A percentile compares a stretch with the other conserved stretches of the same genome.
These are phyloP conservation scores for Acheta domesticus DNA, from an alignment of 2,888 invertebrate genomes.

Conservation along the genomic window DNA sequence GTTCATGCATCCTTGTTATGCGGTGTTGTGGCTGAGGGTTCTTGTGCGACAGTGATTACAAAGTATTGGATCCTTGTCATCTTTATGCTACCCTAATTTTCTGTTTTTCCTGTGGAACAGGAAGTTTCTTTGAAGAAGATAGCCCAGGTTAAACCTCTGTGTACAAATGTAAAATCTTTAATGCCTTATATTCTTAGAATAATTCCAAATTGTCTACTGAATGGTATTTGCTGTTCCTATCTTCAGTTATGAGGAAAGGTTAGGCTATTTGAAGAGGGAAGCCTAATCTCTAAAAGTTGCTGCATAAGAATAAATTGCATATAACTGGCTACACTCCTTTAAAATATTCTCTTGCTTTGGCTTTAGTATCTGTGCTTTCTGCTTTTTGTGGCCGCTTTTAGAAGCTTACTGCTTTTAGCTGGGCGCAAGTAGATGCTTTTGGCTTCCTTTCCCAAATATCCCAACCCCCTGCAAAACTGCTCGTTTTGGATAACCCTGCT, in stretches of 20 bases:
- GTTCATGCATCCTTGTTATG: conserved; percentile 11
- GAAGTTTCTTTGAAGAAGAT: background rate
- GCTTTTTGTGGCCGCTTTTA: conserved; percentile 39
- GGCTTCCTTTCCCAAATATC: conserved; percentile 34
- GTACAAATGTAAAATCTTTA: background rate
- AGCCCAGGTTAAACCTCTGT: background rate
- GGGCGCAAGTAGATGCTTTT: conserved; percentile 39
- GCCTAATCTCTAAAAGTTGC: background rate
- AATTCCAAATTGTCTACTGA: background rate
- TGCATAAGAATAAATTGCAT: conserved; percentile 19
- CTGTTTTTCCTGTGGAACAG: background rate
- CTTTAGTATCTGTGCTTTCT: conserved; percentile 37
- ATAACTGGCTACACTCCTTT: conserved; percentile 29
- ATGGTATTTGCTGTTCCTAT: background rate
- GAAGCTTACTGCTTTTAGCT: conserved; percentile 37
- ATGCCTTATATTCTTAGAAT: background rate
- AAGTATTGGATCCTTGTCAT: background rate
- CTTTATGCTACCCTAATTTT: background rate
- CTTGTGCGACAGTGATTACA: conserved; percentile 3
- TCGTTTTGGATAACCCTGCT: conserved; percentile 44
- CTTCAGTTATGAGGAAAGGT: conserved; percentile 35
- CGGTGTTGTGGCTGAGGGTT: background rate
- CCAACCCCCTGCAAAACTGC: conserved; percentile 36
- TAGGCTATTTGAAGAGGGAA: conserved; percentile 30
- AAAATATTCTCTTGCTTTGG: conserved; percentile 33